Percentiles rank a stretch among this genome's conserved stretches.
Conservation (phyloP, 2,888 invertebrate genomes). For the Orthonevra nobilis region DNA sequence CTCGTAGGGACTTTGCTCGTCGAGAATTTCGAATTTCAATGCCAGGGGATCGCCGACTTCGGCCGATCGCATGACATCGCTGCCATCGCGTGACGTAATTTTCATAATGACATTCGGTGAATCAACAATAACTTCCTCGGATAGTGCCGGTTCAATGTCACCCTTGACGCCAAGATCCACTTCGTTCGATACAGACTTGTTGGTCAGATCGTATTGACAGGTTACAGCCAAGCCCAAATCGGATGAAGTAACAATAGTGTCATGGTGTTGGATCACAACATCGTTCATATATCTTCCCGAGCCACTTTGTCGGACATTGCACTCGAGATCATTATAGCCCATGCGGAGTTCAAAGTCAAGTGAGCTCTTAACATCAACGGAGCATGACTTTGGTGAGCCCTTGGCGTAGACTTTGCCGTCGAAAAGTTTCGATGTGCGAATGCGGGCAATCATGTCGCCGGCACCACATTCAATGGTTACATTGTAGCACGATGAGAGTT, state of each 20-base stretch:
- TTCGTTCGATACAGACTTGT: slow-evolving; percentile 95
- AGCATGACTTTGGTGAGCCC: slow-evolving; percentile 95
- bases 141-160: slow-evolving; percentile 90
- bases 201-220: slow-evolving; percentile 95
- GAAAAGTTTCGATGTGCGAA: slow-evolving; percentile 94
- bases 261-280: slow-evolving; percentile 96
- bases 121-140: slow-evolving; percentile 95
- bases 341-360: slow-evolving; percentile 95
- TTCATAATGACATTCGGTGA: slow-evolving; percentile 97
- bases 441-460: slow-evolving; percentile 95
- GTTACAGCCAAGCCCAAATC: slow-evolving; percentile 95
- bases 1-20: slow-evolving; percentile 95
- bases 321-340: slow-evolving; percentile 95
- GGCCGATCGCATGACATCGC: slow-evolving; percentile 91
- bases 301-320: slow-evolving; percentile 94
- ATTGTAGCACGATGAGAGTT: slow-evolving; percentile 95
- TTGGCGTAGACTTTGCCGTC: slow-evolving; percentile 97
- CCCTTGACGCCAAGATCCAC: slow-evolving; percentile 93
- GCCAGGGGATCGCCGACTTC: slow-evolving; percentile 96
- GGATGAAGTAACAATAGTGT: slow-evolving; percentile 95
- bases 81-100: slow-evolving; percentile 91
- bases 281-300: slow-evolving; percentile 93
- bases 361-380: slow-evolving; percentile 92
- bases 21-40: slow-evolving; percentile 94
- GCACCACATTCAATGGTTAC: slow-evolving; percentile 95